Base-by-base conservation (phyloP, 2,113 vertebrate genomes). In the Chlorodrepanis virens region DNA sequence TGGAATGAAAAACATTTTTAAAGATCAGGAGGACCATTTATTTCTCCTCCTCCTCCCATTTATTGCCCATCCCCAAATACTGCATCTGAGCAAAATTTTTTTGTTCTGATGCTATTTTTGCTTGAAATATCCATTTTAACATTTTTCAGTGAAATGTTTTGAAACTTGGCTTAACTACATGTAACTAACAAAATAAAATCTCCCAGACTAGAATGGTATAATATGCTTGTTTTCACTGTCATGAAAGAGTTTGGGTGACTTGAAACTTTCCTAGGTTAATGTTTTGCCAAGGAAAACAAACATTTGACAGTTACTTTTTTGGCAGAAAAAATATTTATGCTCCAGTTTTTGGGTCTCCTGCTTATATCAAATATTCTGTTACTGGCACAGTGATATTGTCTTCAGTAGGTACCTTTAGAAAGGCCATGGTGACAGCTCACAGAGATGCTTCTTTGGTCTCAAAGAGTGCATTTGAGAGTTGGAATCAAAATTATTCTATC, bases 241-340 rank as follows among this genome's bases (percentile, higher is more conserved):
- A 33, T 31, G 12, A 83, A 86, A 86, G 10, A 40, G 72, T 77
- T 35, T 2, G 4, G 11, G 23, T n/a, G 13, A 56, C 45, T 25
- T 25, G 3, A 61, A 80, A 57, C 10, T 45, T 69, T 53, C 44
- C n/a, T 17, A 39, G 33, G 16, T 60, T 80, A 68, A 42, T 21
- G 9, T 69, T 80, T 64, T 94, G 31, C 33, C n/a, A 80, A 68
- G 8, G n/a, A 83, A 90, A 96, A 49, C 27, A 86, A 72, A 49
- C 4, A 61, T 49, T 45, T 74, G 18, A 61, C 22, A 12, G 31
- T 49, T 75, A 24, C 2, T 56, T 64, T n/a, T 70, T 83, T 39
- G 39, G 24, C 33, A 72, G 18, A 27, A 78, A 75, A 83, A 85
- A 45, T 28, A 70, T 2, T 54, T 42, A 13, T 50, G 29, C 52